Conservation (phyloP, 2,113 vertebrate genomes). For the Eolophus roseicapilla region DNA sequence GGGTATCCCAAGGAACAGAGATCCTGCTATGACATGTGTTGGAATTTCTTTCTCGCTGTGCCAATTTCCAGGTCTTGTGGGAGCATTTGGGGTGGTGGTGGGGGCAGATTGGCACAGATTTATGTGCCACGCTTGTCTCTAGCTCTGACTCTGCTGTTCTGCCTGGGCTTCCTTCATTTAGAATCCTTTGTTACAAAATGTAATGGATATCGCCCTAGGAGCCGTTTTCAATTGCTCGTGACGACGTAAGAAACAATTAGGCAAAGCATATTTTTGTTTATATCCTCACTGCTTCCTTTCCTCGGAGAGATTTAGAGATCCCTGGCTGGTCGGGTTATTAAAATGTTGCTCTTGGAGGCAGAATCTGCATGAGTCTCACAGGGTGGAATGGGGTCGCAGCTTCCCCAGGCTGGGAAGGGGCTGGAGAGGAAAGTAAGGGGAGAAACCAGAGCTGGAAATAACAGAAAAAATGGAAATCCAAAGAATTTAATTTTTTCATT, state of each 20-base stretch:
- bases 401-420: fast-evolving
- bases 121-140: constrained; percentile 35
- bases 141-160: constrained; percentile 27
- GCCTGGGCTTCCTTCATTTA: constrained; percentile 47
- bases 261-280: constrained; percentile 72
- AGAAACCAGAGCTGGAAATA: not conserved
- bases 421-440: not conserved
- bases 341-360: constrained; percentile 9
- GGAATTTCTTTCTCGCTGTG: constrained; percentile 48
- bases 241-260: constrained; percentile 58
- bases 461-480: not conserved
- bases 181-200: constrained; percentile 54
- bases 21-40: not conserved
- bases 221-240: constrained; percentile 55
- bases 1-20: not conserved
- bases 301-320: constrained; percentile 58
- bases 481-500: not conserved
- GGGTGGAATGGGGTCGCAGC: not conserved
- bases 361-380: not conserved
- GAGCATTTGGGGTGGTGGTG: not conserved
- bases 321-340: not conserved
- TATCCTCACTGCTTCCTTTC: constrained; percentile 40
- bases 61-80: constrained; percentile 5
- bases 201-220: constrained; percentile 66
- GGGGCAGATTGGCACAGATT: constrained; percentile 41